Conservation (phyloP, 2,888 invertebrate genomes). For the Caenorhabditis sulstoni region DNA sequence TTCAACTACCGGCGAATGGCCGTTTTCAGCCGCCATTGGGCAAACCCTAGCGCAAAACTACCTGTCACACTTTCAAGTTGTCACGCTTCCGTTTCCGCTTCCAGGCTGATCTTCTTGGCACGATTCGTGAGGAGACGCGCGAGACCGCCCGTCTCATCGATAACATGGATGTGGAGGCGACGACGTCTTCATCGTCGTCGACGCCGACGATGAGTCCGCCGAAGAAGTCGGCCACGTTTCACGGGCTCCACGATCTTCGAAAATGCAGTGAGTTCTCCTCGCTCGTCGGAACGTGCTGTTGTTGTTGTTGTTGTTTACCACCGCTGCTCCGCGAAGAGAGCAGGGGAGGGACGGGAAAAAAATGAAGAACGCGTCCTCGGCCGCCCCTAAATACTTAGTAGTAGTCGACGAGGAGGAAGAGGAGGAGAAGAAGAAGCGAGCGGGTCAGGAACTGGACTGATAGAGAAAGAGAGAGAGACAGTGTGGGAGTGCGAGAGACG, state of each 20-base stretch:
- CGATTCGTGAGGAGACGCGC: constrained; percentile 43
- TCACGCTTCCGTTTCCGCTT: not conserved
- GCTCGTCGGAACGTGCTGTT: not conserved
- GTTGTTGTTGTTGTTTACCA: too few relatives aligned
- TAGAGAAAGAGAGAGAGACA: constrained; percentile 3
- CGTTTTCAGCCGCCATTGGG: too few relatives aligned
- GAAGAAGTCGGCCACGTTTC: constrained; percentile 64
- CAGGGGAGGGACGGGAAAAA: too few relatives aligned
- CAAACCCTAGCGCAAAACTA: too few relatives aligned
- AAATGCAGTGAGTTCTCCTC: constrained; percentile 44
- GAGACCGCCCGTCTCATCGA: constrained; percentile 39
- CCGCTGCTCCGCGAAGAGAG: too few relatives aligned
- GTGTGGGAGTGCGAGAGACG: constrained; percentile 11
- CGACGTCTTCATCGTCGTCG: not conserved
- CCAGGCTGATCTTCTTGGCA: constrained; percentile 45
- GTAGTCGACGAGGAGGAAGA: not conserved
- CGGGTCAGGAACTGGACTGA: not conserved
- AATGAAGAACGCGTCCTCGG: not conserved
- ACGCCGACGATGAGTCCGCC: constrained; percentile 13
- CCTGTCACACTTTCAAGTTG: too few relatives aligned
- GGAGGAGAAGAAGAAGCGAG: too few relatives aligned
- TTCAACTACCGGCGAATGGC: too few relatives aligned
- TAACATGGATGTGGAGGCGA: not conserved
- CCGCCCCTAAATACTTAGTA: not conserved
- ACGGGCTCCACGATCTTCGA: constrained; percentile 56